Evolutionary conservation across 2,888 invertebrate species (phyloP).

Genomic region (Drosophila longiperda): DNA sequence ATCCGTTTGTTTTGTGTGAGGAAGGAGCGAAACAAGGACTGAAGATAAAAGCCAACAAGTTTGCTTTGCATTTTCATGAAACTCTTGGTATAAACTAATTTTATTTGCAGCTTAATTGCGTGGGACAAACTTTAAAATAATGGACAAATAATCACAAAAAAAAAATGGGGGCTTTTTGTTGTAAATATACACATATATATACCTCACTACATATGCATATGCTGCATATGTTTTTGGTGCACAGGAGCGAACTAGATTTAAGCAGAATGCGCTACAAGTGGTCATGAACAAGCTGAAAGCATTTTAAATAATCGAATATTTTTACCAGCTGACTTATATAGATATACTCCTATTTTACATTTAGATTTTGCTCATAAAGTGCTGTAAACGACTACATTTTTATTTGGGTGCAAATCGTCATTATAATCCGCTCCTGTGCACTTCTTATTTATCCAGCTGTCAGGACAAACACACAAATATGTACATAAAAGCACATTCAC

Average conservation of each 20-base stretch:
- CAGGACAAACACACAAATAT: constrained; percentile 19
- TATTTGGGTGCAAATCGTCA: not conserved
- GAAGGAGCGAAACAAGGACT: constrained; percentile 2
- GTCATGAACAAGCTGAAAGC: not conserved
- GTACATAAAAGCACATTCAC: not conserved
- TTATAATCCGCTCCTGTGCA: constrained; percentile 20
- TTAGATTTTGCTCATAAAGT: not conserved
- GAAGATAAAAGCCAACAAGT: constrained; percentile 62
- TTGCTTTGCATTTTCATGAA: constrained; percentile 65
- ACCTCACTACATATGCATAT: not conserved
- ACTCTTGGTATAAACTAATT: constrained; percentile 54
- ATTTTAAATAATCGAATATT: not conserved
- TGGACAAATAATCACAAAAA: constrained; percentile 45
- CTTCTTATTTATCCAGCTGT: constrained; percentile 53
- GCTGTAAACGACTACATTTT: not conserved
- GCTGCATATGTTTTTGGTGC: not conserved
- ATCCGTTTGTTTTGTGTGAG: constrained; percentile 17
- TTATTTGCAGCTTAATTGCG: constrained; percentile 73
- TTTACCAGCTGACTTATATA: not conserved
- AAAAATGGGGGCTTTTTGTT: constrained; percentile 19
- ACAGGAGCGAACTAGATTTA: constrained; percentile 3
- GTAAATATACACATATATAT: constrained; percentile 10
- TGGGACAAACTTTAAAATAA: constrained; percentile 39
- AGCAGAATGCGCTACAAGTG: not conserved
- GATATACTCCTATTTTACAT: not conserved